These are phyloP conservation scores for Lamprotornis superbus DNA, from an alignment of 2,113 vertebrate species.

Conservation along the genomic window DNA sequence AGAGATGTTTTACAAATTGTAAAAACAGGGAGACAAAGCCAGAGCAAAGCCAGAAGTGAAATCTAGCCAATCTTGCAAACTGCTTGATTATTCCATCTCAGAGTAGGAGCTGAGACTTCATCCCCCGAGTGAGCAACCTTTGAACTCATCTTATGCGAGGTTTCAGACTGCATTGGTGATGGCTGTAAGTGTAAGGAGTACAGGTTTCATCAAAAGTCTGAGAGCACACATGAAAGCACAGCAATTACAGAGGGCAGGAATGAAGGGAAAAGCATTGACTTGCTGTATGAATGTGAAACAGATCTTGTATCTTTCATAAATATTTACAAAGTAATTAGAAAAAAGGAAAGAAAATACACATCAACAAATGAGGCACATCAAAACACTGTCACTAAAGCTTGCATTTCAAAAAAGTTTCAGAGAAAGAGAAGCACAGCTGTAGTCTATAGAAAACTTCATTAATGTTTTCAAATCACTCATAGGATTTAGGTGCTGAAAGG, in stretches of 20 bases:
- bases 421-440: slow-evolving; percentile 57
- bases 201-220: neutral
- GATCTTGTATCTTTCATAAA: slow-evolving; percentile 45
- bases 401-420: slow-evolving; percentile 47
- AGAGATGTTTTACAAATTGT: slow-evolving; percentile 29
- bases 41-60: neutral
- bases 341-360: slow-evolving; percentile 35
- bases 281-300: neutral
- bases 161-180: neutral
- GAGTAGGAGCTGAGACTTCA: neutral
- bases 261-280: neutral
- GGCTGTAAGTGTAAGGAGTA: neutral
- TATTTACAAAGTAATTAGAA: slow-evolving; percentile 54
- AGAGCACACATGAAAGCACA: neutral
- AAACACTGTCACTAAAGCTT: slow-evolving; percentile 56
- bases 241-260: neutral
- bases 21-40: slow-evolving; percentile 9
- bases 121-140: neutral
- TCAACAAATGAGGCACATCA: slow-evolving; percentile 53
- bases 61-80: neutral
- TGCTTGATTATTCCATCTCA: neutral
- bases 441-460: slow-evolving; percentile 68
- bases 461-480: slow-evolving; percentile 75
- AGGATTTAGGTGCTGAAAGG: slow-evolving; percentile 77
- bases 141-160: neutral